Evolutionary conservation across 1,140 invertebrate genomes (phyloP), one percentile per base, ranked within the genome.

Genomic region (Temnothorax curvispinosus): DNA sequence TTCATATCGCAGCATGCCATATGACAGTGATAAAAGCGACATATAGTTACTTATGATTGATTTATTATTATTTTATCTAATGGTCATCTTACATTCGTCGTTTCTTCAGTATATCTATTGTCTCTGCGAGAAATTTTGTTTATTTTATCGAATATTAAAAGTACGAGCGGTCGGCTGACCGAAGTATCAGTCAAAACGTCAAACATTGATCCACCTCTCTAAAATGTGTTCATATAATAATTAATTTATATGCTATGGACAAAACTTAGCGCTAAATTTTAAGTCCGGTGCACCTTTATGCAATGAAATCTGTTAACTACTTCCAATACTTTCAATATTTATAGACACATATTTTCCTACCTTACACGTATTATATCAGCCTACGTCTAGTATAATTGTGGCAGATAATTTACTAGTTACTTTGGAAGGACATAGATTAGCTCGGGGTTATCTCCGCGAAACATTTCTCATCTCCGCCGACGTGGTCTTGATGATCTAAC

Each of bases 391-490:
- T 27, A 50, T n/a, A 74, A 84, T 38, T 84, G 41, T 62, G 35
- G 6, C n/a, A 32, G 54, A 75, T 74, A 60, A 60, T 75, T 50
- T 13, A 56, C 15, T 21, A 60, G 18, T 3, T 58, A 56, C 54
- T 84, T 84, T 41, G 41, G 27, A 60, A 60, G 41, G 69, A 84
- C 54, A 35, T 50, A 84, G 54, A 75, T 84, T 84, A 84, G 67
- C 62, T 47, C 54, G 44, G n/a, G 80, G 41, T 75, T 84, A 84
- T 84, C 80, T 84, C 13, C 7, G 54, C 41, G 80, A 69, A 64
- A 47, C 56, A 75, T 76, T 77, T 76, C 80, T 88, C 71, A 85
- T 89, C 82, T 86, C 35, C 54, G 62, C 38, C 71, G 69, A 81
- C 82, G 41, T 47, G 67, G 72, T 65, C 60, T 54, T 86, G 87